Evolutionary conservation across 2,113 vertebrate species (phyloP).

Genomic region (Lathamus discolor): DNA sequence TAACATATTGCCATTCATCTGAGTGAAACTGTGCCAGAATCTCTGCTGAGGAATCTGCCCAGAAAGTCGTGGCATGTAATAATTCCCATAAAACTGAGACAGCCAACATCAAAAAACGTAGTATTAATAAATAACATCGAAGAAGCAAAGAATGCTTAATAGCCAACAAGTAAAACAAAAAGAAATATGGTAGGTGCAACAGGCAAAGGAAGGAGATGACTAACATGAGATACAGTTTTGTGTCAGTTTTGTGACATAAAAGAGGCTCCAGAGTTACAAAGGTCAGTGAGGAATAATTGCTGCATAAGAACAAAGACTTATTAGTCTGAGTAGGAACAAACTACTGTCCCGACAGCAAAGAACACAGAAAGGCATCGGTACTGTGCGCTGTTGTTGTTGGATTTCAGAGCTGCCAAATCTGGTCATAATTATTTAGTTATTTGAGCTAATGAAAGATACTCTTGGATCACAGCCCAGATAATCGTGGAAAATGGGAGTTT

Average conservation of each 20-base stretch:
- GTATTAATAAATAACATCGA: neutral
- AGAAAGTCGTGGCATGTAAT: neutral
- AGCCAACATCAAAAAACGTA: neutral
- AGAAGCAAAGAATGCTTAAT: neutral
- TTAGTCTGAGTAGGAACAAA: neutral
- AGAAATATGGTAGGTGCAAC: neutral
- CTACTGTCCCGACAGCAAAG: neutral
- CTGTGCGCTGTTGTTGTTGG: slow-evolving; percentile 14
- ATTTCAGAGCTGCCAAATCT: slow-evolving; percentile 50
- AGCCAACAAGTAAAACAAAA: neutral
- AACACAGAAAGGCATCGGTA: neutral
- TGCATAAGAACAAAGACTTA: slow-evolving; percentile 21
- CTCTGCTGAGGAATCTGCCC: neutral
- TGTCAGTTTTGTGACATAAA: neutral
- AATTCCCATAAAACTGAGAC: neutral
- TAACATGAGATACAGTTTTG: neutral
- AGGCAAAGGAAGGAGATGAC: neutral
- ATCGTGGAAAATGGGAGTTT: slow-evolving; percentile 56
- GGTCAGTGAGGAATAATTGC: slow-evolving; percentile 7
- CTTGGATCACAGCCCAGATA: slow-evolving; percentile 47
- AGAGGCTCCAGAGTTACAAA: neutral
- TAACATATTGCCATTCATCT: neutral
- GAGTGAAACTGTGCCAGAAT: slow-evolving; percentile 15
- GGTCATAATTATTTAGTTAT: slow-evolving; percentile 57
- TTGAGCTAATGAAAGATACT: slow-evolving; percentile 61